phyloP scores from a whole-genome alignment of 2,113 vertebrate species.

The Otis tarda region DNA sequence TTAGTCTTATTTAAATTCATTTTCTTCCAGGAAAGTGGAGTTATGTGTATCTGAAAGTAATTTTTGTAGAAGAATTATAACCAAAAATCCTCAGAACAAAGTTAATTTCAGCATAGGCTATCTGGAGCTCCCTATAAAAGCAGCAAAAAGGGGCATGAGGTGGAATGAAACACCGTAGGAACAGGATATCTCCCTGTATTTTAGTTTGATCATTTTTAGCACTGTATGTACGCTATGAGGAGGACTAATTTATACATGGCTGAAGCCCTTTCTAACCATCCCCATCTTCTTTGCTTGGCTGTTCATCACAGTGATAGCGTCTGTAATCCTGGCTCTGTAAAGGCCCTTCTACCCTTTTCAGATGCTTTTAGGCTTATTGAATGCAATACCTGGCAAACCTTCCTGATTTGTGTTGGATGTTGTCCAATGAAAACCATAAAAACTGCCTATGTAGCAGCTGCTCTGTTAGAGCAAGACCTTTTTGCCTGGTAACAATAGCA shows the following conservation, averaged over 20 bases:
- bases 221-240: neutral
- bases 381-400: slow-evolving; percentile 24
- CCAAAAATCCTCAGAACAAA: neutral
- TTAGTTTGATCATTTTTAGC: neutral
- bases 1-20: neutral
- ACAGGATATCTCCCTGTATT: neutral
- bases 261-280: neutral
- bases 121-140: neutral
- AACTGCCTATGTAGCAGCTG: neutral
- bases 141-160: neutral
- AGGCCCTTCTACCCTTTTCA: neutral
- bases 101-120: neutral
- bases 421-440: neutral
- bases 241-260: neutral
- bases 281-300: slow-evolving; percentile 31
- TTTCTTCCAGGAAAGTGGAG: neutral
- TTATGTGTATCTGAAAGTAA: neutral
- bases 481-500: neutral
- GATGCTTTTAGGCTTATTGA: slow-evolving; percentile 15
- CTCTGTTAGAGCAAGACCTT: slow-evolving; percentile 14
- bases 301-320: neutral
- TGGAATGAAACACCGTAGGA: neutral
- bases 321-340: neutral
- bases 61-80: neutral
- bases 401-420: slow-evolving; percentile 13